phyloP scores from a whole-genome alignment of 2,888 invertebrate genomes.

The Brassicogethes aeneus region DNA sequence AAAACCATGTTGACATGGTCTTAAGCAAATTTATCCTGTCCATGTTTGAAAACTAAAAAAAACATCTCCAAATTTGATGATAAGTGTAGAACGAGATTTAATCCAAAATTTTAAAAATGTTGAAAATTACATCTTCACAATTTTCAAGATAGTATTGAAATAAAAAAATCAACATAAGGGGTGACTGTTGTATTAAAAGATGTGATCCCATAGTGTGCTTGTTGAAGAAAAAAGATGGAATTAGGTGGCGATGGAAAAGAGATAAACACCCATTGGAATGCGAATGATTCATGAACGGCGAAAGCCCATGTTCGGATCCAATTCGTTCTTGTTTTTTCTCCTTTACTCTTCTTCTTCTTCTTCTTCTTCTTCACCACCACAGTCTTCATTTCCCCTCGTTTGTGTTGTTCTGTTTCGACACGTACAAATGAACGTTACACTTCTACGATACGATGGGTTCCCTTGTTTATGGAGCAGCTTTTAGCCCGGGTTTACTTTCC shows the following conservation, averaged over 20 bases:
- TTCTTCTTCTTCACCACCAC: no score
- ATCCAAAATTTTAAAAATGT: no score
- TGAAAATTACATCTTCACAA: no score
- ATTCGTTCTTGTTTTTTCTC: slow-evolving; percentile 1
- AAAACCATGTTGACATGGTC: no score
- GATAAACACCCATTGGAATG: slow-evolving; percentile 28
- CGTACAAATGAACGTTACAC: slow-evolving; percentile 40
- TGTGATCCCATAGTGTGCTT: background rate
- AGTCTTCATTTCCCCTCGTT: slow-evolving; percentile 32
- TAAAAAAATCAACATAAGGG: no score
- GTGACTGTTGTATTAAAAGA: background rate
- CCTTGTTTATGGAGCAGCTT: slow-evolving; percentile 32
- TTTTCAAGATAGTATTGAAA: no score
- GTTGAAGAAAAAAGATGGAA: background rate
- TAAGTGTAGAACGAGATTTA: no score
- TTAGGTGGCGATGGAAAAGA: slow-evolving; percentile 6
- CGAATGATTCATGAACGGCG: slow-evolving; percentile 41
- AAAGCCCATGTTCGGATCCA: slow-evolving; percentile 39
- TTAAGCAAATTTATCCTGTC: no score
- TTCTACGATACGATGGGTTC: slow-evolving; percentile 33
- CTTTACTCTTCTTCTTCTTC: slow-evolving; percentile 26
- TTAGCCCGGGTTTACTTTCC: no score
- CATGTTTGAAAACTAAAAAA: no score
- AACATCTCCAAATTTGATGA: no score
- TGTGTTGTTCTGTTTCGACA: slow-evolving; percentile 39